These are phyloP conservation scores for Pristionchus japonicus DNA, from an alignment of 2,888 invertebrate genomes.

Conservation along the genomic window DNA sequence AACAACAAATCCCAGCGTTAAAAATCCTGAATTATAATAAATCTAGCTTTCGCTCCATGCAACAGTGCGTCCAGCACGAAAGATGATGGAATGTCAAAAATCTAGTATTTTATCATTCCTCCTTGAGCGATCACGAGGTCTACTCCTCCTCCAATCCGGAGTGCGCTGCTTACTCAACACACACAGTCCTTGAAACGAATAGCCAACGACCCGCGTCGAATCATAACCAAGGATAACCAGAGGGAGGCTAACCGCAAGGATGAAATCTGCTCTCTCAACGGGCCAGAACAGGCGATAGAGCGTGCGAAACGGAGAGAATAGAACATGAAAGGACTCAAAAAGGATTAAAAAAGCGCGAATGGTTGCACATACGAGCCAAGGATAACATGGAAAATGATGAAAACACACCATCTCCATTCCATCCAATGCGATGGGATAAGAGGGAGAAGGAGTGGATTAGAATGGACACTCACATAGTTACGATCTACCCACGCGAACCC, in stretches of 20 bases:
- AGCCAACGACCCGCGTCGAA: not conserved
- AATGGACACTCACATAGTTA: not conserved
- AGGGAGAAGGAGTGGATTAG: not conserved
- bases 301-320: not conserved
- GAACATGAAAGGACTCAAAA: not conserved
- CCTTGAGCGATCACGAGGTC: not conserved
- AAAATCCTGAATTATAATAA: too few species aligned
- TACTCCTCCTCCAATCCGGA: not conserved
- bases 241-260: not conserved
- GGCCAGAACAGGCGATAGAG: too few species aligned
- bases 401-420: not conserved
- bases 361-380: not conserved
- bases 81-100: too few species aligned
- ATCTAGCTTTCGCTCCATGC: too few species aligned
- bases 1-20: too few species aligned
- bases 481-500: not conserved
- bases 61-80: too few species aligned
- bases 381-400: not conserved
- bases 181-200: not conserved
- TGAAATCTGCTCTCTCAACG: not conserved
- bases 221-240: conserved; percentile 7
- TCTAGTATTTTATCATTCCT: too few species aligned
- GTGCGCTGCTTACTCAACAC: not conserved
- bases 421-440: conserved; percentile 5
- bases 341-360: not conserved